Evolutionary conservation across 1,140 invertebrate genomes (phyloP), one percentile per base, ranked within the genome.

Genomic region (Campoletis sonorensis): DNA sequence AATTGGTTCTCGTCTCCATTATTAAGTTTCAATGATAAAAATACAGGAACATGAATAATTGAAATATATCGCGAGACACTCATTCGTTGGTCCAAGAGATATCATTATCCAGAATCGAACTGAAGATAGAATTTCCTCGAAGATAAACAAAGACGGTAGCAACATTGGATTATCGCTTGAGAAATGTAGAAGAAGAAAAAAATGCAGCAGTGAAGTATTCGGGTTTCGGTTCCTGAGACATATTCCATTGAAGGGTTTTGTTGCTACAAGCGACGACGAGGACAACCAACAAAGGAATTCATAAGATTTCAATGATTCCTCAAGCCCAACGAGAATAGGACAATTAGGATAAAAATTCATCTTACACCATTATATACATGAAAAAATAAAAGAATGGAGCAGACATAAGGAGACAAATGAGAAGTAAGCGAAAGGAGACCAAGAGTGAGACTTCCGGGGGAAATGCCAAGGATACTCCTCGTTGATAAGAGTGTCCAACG

Each of bases 91-190:
- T 58, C 18, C 21, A n/a, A 58, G 18, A 1, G 5, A n/a, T n/a
- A 58, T 58, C 54, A n/a, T 58, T 58, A 58, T 58, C 54, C 54
- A 58, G 54, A 23, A 58, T 72, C 79, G 71, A 77, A 79, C 82
- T 79, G 13, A 37, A 71, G 64, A 68, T 23, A 75, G 51, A 45
- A 51, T 75, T 76, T 49, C 15, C 1, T 4, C 45, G n/a, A 40
- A 4, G 64, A 80, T 54, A 75, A 68, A 75, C 72, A 54, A 54
- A 54, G 49, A n/a, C n/a, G n/a, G n/a, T n/a, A n/a, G n/a, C n/a
- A 16, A 54, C 49, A 54, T 54, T n/a, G 49, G 49, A 54, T 54
- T 54, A 10, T n/a, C 49, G 13, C 1, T n/a, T 10, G 49, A 58
- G 54, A n/a, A 58, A 58, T 23, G 5, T 58, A 13, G 21, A n/a